These are phyloP conservation scores for Spilarctia lutea DNA, from an alignment of 2,888 invertebrate species.

Conservation along the genomic window DNA sequence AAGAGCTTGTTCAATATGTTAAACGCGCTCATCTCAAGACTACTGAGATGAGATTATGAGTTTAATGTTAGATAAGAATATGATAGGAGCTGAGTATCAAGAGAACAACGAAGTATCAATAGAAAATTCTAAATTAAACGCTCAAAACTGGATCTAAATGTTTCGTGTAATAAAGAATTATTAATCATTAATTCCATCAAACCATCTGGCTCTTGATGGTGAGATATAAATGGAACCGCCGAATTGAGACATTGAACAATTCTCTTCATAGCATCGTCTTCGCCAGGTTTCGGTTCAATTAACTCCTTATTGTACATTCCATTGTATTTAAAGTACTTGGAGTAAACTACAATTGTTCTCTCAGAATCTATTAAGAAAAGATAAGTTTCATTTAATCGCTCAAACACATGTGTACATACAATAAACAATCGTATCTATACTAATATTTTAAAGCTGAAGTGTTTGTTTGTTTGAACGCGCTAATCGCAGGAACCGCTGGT, in stretches of 20 bases:
- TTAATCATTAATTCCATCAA: conserved; percentile 37
- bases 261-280: conserved; percentile 56
- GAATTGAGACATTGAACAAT: conserved; percentile 67
- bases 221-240: conserved; percentile 56
- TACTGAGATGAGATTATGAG: too few relatives aligned
- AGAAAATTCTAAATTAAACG: neutral
- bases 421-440: too few relatives aligned
- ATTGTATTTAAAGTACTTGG: conserved; percentile 17
- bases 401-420: too few relatives aligned
- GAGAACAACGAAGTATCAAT: too few relatives aligned
- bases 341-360: neutral
- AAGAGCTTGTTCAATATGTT: too few relatives aligned
- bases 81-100: too few relatives aligned
- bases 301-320: conserved; percentile 37
- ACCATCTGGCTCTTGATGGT: conserved; percentile 34
- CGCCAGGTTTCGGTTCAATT: conserved; percentile 45
- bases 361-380: neutral
- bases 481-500: too few relatives aligned
- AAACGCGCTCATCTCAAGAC: too few relatives aligned
- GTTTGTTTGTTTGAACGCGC: too few relatives aligned
- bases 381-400: too few relatives aligned
- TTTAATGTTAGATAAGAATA: too few relatives aligned
- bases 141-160: neutral
- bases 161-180: conserved; percentile 30
- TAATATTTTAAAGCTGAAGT: too few relatives aligned